Base-by-base conservation (phyloP, 2,113 vertebrate species). In the Corythornis cristatus region DNA sequence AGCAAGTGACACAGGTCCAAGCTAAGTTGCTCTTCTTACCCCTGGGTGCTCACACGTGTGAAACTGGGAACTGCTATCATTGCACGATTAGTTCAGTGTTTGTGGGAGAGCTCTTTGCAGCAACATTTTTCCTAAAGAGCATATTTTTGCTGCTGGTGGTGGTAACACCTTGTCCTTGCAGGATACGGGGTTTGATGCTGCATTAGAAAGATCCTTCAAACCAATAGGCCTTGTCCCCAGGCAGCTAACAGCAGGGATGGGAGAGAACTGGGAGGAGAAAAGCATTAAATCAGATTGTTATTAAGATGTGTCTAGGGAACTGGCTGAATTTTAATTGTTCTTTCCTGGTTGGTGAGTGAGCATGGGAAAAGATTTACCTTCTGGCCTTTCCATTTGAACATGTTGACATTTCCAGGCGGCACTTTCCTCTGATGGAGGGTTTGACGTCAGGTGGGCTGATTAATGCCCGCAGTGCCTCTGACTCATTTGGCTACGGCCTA, bases 341-440 rank as follows among this genome's bases (percentile, higher is more conserved):
- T 90, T 92, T 92, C 84, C 88, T 86, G 28, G 81, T 91, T 12
- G 1, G 54, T 62, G 89, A 89, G 75, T 20, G 88, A 96, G 89
- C 73, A 83, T 72, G 90, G 87, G 74, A 89, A 85, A 68, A 76
- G 70, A 78, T 88, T 79, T 95, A 96, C 87, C 88, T 85, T 92
- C 90, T 85, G 91, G 89, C 90, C 87, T 93, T 91, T 95, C 91
- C 65, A 64, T 84, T 89, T 91, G 83, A 82, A 78, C 88, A 85
- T 83, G 92, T 93, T 96, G 94, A 96, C 93, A 96, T 95, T 96
- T 96, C 93, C 96, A 96, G 95, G 92, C 75, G 43, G 76, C 35
- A 50, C 54, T 94, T 84, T 84, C 77, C 88, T 96, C 94, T 96
- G 96, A 96, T 96, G 94, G 89, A 90, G 93, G 88, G 45, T 93